Percentiles rank a stretch among this genome's conserved stretches.
These are phyloP conservation scores for Tachysurus fulvidraco DNA, from an alignment of 2,113 vertebrate species.

Conservation along the genomic window DNA sequence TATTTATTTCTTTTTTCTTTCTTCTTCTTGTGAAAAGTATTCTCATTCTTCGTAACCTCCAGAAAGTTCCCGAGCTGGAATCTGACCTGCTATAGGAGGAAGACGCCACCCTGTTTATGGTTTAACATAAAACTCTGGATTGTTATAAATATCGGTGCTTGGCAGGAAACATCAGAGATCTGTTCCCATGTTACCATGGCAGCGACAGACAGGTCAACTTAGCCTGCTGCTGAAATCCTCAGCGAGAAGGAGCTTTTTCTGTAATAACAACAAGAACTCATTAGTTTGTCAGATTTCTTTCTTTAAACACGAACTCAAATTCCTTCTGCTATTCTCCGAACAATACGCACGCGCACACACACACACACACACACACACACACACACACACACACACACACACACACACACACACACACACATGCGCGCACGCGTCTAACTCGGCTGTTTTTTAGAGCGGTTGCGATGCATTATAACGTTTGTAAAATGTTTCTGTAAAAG, in stretches of 20 bases:
- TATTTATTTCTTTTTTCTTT: neutral
- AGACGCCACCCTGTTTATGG: conserved; percentile 25
- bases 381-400: too few relatives aligned
- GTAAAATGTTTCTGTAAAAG: neutral
- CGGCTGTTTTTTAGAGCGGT: too few relatives aligned
- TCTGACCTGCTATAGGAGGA: conserved; percentile 18
- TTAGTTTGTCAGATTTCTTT: conserved; percentile 45
- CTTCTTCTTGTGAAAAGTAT: neutral
- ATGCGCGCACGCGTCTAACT: too few relatives aligned
- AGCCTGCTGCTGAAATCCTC: conserved; percentile 49
- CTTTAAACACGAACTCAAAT: conserved; percentile 38
- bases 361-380: neutral
- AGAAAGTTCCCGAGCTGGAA: neutral
- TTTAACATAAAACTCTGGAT: conserved; percentile 38
- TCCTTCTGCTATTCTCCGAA: neutral
- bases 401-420: too few relatives aligned
- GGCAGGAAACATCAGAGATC: conserved; percentile 44
- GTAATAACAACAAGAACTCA: conserved; percentile 50
- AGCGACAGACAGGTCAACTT: conserved; percentile 52
- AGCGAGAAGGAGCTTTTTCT: conserved; percentile 33
- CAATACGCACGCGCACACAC: neutral
- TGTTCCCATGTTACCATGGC: conserved; percentile 53
- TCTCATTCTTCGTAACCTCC: conserved; percentile 1
- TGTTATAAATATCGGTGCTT: conserved; percentile 56
- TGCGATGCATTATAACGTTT: neutral